A percentile compares a stretch with the other conserved stretches of the same genome.
phyloP scores from a whole-genome alignment of 2,797 vertebrate genomes.

The Acipenser ruthenus region DNA sequence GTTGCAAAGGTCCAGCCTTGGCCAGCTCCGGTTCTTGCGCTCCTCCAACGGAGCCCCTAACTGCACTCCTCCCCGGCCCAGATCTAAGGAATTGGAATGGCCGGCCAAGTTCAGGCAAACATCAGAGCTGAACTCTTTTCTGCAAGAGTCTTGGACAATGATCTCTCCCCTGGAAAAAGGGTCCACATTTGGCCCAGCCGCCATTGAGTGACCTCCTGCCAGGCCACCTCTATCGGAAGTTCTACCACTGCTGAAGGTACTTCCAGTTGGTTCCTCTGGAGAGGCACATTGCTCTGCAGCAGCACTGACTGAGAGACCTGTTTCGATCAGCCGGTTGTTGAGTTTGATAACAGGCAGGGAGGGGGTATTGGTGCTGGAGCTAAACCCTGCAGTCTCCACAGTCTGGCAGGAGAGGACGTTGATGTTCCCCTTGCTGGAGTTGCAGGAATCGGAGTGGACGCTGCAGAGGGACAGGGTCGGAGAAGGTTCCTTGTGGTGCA shows the following conservation, averaged over 20 bases:
- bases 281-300: too few species aligned
- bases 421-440: constrained; percentile 49
- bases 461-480: constrained; percentile 45
- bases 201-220: too few species aligned
- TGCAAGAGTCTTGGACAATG: neutral
- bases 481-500: constrained; percentile 56
- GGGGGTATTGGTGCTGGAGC: constrained; percentile 8
- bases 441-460: constrained; percentile 58
- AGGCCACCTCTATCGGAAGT: too few species aligned
- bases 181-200: too few species aligned
- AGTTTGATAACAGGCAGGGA: constrained; percentile 47
- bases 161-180: neutral
- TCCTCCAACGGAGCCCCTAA: constrained; percentile 47
- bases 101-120: constrained; percentile 50
- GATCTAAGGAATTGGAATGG: constrained; percentile 58
- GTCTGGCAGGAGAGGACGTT: constrained; percentile 31
- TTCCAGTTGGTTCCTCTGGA: too few species aligned
- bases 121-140: constrained; percentile 35
- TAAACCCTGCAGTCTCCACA: constrained; percentile 13
- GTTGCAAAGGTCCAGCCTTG: constrained; percentile 66
- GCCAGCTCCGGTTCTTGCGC: constrained; percentile 76
- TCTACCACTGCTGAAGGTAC: too few species aligned
- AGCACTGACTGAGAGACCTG: neutral
- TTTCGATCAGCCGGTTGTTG: constrained; percentile 52
- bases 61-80: constrained; percentile 30